Evolutionary conservation across 2,888 invertebrate species (phyloP).

Genomic region (Auanema freiburgensis): DNA sequence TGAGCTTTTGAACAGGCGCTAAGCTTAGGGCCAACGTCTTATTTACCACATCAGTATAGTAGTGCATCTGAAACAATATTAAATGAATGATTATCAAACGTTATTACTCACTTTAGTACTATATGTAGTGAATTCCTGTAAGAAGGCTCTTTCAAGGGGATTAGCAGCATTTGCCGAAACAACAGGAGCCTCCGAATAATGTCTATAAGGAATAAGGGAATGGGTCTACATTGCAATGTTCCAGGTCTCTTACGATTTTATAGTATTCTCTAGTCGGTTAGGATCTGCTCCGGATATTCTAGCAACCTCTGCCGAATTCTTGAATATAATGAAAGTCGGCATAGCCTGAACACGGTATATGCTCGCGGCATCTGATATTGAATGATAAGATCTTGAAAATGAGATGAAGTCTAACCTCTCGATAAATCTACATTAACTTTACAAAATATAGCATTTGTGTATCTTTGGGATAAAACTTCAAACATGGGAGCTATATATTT

Average conservation of each 20-base stretch:
- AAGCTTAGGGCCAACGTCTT: constrained; percentile 55
- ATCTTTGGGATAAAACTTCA: constrained; percentile 83
- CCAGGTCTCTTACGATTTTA: constrained; percentile 17
- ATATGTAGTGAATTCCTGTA: constrained; percentile 28
- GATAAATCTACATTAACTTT: constrained; percentile 85
- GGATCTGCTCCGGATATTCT: constrained; percentile 86
- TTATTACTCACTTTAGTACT: background rate
- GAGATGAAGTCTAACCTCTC: constrained; percentile 36
- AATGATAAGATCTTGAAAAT: background rate
- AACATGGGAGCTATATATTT: constrained; percentile 87
- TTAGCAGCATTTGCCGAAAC: constrained; percentile 42
- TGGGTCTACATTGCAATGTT: too few relatives aligned
- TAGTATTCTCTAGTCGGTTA: constrained; percentile 72
- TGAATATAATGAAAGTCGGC: constrained; percentile 96
- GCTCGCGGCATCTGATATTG: constrained; percentile 70
- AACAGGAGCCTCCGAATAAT: constrained; percentile 30
- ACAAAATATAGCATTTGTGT: constrained; percentile 81
- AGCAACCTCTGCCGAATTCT: constrained; percentile 78
- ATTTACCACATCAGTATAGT: constrained; percentile 50
- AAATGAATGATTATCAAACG: background rate
- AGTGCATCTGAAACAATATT: constrained; percentile 25
- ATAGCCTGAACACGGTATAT: constrained; percentile 88
- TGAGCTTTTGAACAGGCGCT: constrained; percentile 49
- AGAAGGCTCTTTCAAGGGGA: constrained; percentile 43
- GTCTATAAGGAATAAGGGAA: constrained; percentile 19